Percentiles rank a stretch among this genome's conserved stretches.
Conservation (phyloP, 2,113 vertebrate genomes). For the Mus spicilegus region DNA sequence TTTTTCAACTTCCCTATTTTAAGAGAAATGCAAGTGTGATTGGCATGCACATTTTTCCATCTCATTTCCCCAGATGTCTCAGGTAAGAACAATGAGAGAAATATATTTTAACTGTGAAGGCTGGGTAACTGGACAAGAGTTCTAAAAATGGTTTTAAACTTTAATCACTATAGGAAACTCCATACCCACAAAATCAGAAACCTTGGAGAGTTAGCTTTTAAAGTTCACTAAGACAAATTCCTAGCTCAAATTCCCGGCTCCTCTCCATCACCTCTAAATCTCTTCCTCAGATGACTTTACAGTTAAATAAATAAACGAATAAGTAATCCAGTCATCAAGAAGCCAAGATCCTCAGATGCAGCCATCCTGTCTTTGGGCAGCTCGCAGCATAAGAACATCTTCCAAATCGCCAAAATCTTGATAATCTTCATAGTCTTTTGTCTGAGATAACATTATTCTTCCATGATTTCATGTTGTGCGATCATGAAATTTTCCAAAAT, state of each 20-base stretch:
- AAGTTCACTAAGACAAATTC: slow-evolving; percentile 61
- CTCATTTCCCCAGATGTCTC: slow-evolving; percentile 35
- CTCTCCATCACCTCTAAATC: slow-evolving; percentile 16
- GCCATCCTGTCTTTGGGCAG: not conserved
- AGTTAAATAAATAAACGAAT: not conserved
- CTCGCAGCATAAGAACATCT: not conserved
- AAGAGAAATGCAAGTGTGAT: slow-evolving; percentile 48
- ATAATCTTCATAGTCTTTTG: not conserved
- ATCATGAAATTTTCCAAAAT: slow-evolving; percentile 20
- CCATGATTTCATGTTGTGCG: not conserved
- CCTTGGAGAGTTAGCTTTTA: slow-evolving; percentile 61
- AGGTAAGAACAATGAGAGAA: slow-evolving; percentile 54
- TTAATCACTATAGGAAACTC: slow-evolving; percentile 60
- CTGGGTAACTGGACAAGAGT: not conserved
- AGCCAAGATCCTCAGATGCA: not conserved
- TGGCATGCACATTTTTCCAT: slow-evolving; percentile 47
- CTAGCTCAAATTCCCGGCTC: slow-evolving; percentile 49
- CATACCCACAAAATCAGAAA: slow-evolving; percentile 11
- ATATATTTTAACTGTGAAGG: slow-evolving; percentile 60
- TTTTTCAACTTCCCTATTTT: slow-evolving; percentile 57
- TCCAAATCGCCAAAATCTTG: not conserved
- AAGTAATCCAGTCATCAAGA: not conserved
- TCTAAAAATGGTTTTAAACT: slow-evolving; percentile 57
- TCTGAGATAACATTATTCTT: slow-evolving; percentile 7
- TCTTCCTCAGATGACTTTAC: slow-evolving; percentile 44